Percentiles rank a stretch among this genome's conserved stretches.
Evolutionary conservation across 2,113 vertebrate genomes (phyloP).

Genomic region (Halichoerus grypus): DNA sequence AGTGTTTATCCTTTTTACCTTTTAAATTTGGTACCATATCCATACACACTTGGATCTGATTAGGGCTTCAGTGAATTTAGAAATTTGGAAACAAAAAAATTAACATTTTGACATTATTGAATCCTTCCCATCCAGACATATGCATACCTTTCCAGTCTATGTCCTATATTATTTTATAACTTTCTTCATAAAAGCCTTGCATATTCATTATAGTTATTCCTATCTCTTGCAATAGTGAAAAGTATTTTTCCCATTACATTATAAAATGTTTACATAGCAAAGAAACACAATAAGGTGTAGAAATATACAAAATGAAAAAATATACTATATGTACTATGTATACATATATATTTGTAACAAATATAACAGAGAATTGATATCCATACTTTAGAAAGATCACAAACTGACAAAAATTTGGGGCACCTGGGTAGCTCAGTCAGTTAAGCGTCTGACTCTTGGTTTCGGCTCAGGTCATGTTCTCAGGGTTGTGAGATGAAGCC

Average conservation of each 20-base stretch:
- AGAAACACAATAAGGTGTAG: neutral
- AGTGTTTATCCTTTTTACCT: neutral
- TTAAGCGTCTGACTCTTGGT: neutral
- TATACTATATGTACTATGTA: no score
- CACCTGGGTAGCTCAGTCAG: neutral
- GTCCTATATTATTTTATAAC: neutral
- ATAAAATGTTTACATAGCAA: neutral
- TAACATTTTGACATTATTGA: neutral
- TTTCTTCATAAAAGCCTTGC: neutral
- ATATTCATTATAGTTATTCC: neutral
- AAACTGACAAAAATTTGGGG: neutral
- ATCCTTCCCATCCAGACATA: neutral
- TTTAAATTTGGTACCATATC: neutral
- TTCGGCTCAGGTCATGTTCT: neutral
- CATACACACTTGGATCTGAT: neutral
- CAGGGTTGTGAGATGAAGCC: neutral
- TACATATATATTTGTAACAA: neutral
- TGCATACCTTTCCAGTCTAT: neutral
- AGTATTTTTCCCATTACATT: neutral
- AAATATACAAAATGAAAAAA: neutral
- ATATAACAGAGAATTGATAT: neutral
- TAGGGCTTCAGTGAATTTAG: neutral
- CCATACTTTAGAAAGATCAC: neutral
- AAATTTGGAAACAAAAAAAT: neutral
- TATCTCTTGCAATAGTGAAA: slow-evolving; percentile 9